Percentiles rank a stretch among this genome's conserved stretches.
phyloP scores from a whole-genome alignment of 2,113 vertebrate genomes.

The Bufo bufo region DNA sequence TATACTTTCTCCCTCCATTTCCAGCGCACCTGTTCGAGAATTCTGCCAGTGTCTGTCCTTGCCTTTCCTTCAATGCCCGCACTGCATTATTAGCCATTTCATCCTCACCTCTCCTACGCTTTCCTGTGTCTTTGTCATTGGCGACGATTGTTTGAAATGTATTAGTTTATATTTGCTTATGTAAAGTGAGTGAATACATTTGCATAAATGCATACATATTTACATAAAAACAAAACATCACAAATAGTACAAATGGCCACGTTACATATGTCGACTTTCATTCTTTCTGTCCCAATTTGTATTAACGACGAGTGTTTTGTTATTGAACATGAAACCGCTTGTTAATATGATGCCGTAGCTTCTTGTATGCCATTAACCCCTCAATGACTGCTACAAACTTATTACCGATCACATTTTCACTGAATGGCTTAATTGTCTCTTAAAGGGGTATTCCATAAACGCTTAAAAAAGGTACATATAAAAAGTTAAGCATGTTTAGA shows the following conservation, averaged over 20 bases:
- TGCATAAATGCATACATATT: conserved; percentile 48
- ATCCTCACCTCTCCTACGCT: background rate
- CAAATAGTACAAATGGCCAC: conserved; percentile 20
- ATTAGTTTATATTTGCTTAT: conserved; percentile 49
- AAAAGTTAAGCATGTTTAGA: too few species aligned
- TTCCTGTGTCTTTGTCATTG: conserved; percentile 9
- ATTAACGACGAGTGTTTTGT: conserved; percentile 34
- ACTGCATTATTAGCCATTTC: conserved; percentile 13
- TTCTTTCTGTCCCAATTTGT: background rate
- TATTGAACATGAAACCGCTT: conserved; percentile 25
- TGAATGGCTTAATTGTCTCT: background rate
- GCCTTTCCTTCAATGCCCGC: conserved; percentile 19
- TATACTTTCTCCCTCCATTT: background rate
- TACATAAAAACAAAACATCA: conserved; percentile 18
- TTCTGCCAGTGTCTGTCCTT: conserved; percentile 26
- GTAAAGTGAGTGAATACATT: conserved; percentile 38
- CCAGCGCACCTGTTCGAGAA: conserved; percentile 1
- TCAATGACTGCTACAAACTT: background rate
- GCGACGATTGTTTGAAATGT: conserved; percentile 38
- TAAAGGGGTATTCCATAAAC: too few species aligned
- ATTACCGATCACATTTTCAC: background rate
- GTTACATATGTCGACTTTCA: conserved; percentile 35
- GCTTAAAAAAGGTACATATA: too few species aligned
- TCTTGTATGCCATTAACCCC: background rate
- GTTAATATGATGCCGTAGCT: background rate